Percentiles rank a stretch among this genome's conserved stretches.
Evolutionary conservation across 2,113 vertebrate genomes (phyloP).

Genomic region (Oreotrochilus melanogaster): DNA sequence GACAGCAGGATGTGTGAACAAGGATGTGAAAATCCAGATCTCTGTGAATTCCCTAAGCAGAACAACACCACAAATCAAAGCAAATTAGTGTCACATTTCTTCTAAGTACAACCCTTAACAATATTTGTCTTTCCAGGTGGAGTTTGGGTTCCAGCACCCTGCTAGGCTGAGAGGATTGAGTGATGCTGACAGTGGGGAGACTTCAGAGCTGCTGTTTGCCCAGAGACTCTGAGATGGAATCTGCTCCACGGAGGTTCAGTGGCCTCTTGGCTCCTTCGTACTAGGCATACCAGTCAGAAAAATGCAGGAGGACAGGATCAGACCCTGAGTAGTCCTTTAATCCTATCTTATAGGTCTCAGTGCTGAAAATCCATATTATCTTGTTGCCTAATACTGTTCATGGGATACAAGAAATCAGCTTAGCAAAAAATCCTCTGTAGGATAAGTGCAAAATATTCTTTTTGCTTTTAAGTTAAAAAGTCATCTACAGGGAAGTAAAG

Average conservation of each 20-base stretch:
- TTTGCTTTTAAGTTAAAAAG: slow-evolving; percentile 4
- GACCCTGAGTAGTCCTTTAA: slow-evolving; percentile 15
- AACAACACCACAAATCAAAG: background rate
- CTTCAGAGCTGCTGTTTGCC: background rate
- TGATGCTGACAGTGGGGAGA: rapidly evolving
- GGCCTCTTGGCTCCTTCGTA: background rate
- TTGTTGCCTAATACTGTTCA: slow-evolving; percentile 38
- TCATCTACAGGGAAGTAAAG: background rate
- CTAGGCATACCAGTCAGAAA: background rate
- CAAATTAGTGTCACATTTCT: background rate
- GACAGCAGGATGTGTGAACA: background rate
- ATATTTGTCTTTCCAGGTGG: background rate
- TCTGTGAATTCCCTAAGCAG: background rate
- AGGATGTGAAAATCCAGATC: slow-evolving; percentile 15
- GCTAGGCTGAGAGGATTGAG: rapidly evolving
- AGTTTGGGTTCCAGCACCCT: background rate
- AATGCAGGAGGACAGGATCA: background rate
- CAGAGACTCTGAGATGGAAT: background rate
- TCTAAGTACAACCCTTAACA: background rate
- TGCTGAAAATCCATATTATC: slow-evolving; percentile 46
- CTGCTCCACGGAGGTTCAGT: background rate
- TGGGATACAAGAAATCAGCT: slow-evolving; percentile 49
- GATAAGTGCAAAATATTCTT: background rate
- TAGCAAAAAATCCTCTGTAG: slow-evolving; percentile 30
- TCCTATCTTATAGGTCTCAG: slow-evolving; percentile 19